phyloP scores from a whole-genome alignment of 2,888 invertebrate species.

The Pseudolycoriella hygida region DNA sequence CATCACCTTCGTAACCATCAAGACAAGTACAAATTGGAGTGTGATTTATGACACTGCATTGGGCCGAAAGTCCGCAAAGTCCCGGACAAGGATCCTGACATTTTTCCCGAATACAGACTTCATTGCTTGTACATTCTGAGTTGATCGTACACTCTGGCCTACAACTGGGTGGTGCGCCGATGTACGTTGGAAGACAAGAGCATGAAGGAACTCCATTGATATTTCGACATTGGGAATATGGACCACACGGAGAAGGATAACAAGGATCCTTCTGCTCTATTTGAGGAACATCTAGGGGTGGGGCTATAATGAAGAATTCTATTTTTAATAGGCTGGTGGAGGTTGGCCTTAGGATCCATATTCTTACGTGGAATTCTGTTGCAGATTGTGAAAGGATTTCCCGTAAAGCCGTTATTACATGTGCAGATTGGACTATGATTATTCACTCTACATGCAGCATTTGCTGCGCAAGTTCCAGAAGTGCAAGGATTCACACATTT shows the following conservation, averaged over 20 bases:
- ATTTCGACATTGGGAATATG: slow-evolving; percentile 40
- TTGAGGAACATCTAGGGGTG: slow-evolving; percentile 25
- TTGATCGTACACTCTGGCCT: slow-evolving; percentile 50
- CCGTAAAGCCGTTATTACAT: slow-evolving; percentile 54
- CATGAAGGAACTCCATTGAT: slow-evolving; percentile 42
- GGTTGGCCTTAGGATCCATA: slow-evolving; percentile 1
- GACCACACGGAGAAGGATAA: slow-evolving; percentile 45
- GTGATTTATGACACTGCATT: slow-evolving; percentile 62
- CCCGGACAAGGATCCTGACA: slow-evolving; percentile 54
- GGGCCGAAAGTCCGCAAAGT: slow-evolving; percentile 52
- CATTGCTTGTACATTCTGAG: slow-evolving; percentile 46
- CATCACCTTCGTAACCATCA: slow-evolving; percentile 52
- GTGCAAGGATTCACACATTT: slow-evolving; percentile 52
- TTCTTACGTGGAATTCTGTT: slow-evolving; percentile 32
- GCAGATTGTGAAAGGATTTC: slow-evolving; percentile 63
- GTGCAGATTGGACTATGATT: slow-evolving; percentile 70
- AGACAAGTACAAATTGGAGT: slow-evolving; percentile 64
- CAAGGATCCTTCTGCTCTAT: slow-evolving; percentile 35
- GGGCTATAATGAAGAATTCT: too few species aligned
- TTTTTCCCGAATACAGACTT: slow-evolving; percentile 49
- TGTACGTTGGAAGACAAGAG: slow-evolving; percentile 41
- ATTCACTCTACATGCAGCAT: slow-evolving; percentile 52
- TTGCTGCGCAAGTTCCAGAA: slow-evolving; percentile 44
- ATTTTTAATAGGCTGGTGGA: too few species aligned
- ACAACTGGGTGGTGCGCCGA: slow-evolving; percentile 51